These are phyloP conservation scores for Trichonephila clavata DNA, from an alignment of 1,140 invertebrate species.

Conservation along the genomic window DNA sequence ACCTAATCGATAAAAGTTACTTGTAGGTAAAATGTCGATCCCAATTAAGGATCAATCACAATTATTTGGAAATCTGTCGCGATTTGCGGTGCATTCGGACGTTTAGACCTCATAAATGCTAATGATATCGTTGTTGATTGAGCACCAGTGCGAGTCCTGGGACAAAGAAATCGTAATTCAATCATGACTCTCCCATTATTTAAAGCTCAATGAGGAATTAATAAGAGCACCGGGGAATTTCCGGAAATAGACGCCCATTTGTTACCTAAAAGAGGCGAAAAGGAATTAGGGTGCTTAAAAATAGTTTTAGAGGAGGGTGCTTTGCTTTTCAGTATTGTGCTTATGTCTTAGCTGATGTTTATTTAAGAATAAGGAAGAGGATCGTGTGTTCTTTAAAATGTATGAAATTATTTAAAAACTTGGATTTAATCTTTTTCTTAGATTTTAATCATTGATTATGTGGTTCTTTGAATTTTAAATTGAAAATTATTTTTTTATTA, in stretches of 20 bases:
- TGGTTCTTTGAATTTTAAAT: no score
- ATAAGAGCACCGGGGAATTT: not conserved
- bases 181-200: slow-evolving; percentile 8
- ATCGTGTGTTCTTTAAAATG: no score
- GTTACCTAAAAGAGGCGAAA: not conserved
- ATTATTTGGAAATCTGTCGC: not conserved
- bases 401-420: no score
- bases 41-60: slow-evolving; percentile 30
- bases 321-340: not conserved
- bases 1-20: slow-evolving; percentile 18
- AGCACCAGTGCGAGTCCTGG: not conserved
- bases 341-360: no score
- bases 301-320: not conserved
- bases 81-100: not conserved
- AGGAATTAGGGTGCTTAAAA: not conserved
- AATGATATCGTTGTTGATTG: not conserved
- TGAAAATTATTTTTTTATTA: no score
- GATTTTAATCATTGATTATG: no score
- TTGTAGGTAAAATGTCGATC: not conserved
- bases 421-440: no score
- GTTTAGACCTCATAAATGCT: slow-evolving; percentile 6
- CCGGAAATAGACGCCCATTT: slow-evolving; percentile 7
- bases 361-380: no score
- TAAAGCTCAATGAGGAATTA: slow-evolving; percentile 30
- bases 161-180: slow-evolving; percentile 27